Evolutionary conservation across 1,140 invertebrate species (phyloP).

Genomic region (Planococcus citri): DNA sequence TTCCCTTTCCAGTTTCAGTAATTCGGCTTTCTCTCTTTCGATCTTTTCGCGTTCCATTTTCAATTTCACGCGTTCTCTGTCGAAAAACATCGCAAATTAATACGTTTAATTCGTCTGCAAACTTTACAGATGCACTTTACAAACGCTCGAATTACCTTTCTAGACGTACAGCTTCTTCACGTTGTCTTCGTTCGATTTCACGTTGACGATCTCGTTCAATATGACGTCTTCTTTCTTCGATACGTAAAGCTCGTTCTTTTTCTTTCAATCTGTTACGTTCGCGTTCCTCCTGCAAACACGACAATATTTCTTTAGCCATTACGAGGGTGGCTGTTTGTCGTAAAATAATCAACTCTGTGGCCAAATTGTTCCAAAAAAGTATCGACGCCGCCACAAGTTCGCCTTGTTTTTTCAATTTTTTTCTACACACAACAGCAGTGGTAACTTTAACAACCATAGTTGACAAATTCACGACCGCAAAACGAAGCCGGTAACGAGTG

Average conservation of each 20-base stretch:
- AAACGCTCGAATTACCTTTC: conserved; percentile 36
- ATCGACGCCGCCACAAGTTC: not conserved
- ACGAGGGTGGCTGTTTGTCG: not conserved
- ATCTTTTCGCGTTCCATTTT: conserved; percentile 60
- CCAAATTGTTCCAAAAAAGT: not conserved
- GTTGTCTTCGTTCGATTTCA: conserved; percentile 63
- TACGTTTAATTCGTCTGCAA: not conserved
- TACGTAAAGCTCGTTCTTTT: conserved; percentile 56
- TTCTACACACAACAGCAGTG: too few relatives aligned
- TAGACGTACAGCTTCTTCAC: conserved; percentile 63
- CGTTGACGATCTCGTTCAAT: conserved; percentile 54
- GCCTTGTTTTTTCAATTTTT: too few relatives aligned
- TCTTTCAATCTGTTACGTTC: conserved; percentile 64
- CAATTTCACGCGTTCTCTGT: conserved; percentile 58
- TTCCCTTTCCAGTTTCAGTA: conserved; percentile 65
- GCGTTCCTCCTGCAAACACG: conserved; percentile 49
- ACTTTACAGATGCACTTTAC: too few relatives aligned
- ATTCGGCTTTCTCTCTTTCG: conserved; percentile 65
- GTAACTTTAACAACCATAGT: too few relatives aligned
- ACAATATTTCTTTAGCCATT: not conserved
- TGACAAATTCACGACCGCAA: too few relatives aligned
- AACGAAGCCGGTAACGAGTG: too few relatives aligned
- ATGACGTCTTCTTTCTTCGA: conserved; percentile 56
- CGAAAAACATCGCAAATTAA: conserved; percentile 24
- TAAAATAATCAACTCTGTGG: not conserved